Evolutionary conservation across 2,797 vertebrate genomes (phyloP), one percentile per base, ranked within the genome.

Genomic region (Borostomias antarcticus): DNA sequence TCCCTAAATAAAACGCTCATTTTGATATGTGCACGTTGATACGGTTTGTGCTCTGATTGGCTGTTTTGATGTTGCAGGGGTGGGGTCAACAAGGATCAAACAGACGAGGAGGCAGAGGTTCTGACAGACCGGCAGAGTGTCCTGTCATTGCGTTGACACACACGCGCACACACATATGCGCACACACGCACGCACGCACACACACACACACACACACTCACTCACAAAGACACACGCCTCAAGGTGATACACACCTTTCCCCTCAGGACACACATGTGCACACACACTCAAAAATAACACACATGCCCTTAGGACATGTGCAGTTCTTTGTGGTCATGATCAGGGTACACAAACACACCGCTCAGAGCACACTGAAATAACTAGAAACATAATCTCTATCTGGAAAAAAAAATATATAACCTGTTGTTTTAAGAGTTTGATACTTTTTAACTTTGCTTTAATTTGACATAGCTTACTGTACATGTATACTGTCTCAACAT

Each of bases 61-160:
- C 75, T 64, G 30, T 45, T 84, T 82, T 82, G 58, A 30, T 85
- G 40, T 86, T 82, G 23, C 66, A 89, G 88, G 78, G 0, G 70
- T 13, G 75, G 54, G 71, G 64, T 68, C 77, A 75, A 68, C 25
- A 78, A 90, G 75, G 87, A 77, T 79, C 81, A 89, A 40, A 56
- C 71, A 56, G 87, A 93, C 29, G 88, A 91, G 4, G 88, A 93
- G 32, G 81, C 90, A 58, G 86, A 91, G 32, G 68, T 82, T 70
- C 74, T 88, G 76, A 83, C 82, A 81, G 94, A 93, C 64, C 86
- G 66, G 11, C 85, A 81, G 53, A 88, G 85, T 74, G 90, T 95
- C 76, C 76, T 90, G 58, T 75, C 71, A 10, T 64, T 93, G 23
- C 83, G 72, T 0, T 93, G 82, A 91, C 28, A 30, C 37, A 52